Evolutionary conservation across 2,797 vertebrate species (phyloP).

Genomic region (Malacoctenus gilli): DNA sequence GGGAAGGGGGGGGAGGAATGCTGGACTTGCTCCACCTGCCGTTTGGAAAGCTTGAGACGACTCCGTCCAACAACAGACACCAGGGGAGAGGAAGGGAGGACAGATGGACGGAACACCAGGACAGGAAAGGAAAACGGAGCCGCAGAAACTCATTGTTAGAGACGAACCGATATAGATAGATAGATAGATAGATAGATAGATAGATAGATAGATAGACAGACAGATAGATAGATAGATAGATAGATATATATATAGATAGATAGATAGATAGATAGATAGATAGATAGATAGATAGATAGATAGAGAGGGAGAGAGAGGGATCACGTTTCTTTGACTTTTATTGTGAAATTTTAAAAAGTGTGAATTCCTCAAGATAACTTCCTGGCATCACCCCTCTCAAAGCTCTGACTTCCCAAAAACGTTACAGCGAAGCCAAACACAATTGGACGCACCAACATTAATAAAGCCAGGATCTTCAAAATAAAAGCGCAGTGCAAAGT

Average conservation of each 20-base stretch:
- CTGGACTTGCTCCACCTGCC: conserved; percentile 79
- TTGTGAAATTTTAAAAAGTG: too few relatives aligned
- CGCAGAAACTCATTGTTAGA: conserved; percentile 36
- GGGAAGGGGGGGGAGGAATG: conserved; percentile 59
- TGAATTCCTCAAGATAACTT: too few relatives aligned
- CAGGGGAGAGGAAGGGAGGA: conserved; percentile 73
- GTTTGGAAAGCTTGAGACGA: conserved; percentile 70
- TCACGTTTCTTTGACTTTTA: too few relatives aligned
- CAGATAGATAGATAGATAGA: conserved; percentile 1
- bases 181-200: not conserved
- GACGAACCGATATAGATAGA: not conserved
- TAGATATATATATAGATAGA: not conserved
- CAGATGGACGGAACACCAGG: conserved; percentile 72
- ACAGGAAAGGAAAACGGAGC: conserved; percentile 52
- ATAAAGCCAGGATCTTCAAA: too few relatives aligned
- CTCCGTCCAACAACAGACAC: conserved; percentile 71
- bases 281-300: conserved; percentile 16
- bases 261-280: conserved; percentile 2
- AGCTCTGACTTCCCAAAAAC: too few relatives aligned
- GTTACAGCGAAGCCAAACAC: too few relatives aligned
- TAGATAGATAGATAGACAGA: not conserved
- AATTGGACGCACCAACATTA: too few relatives aligned
- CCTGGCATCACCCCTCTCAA: too few relatives aligned
- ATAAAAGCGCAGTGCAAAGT: too few relatives aligned
- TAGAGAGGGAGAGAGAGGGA: conserved; percentile 5